Base-by-base conservation (phyloP, 2,797 vertebrate genomes). In the Myoxocephalus aenaeus region DNA sequence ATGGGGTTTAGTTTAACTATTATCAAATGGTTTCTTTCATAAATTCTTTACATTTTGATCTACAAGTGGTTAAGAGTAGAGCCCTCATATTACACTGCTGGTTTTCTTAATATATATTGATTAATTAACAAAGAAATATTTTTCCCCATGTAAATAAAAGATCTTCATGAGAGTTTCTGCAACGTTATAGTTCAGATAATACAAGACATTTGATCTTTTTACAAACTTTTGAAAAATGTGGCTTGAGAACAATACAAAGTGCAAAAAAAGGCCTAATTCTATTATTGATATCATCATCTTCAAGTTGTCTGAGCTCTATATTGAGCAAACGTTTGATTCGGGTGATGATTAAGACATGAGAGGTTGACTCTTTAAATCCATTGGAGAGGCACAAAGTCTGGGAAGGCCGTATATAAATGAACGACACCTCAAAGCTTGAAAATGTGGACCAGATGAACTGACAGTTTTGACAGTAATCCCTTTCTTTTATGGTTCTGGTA, bases 1-100 rank as follows among this genome's bases (percentile, higher is more conserved):
- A 59, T 65, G 17, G 59, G 42, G 15, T 70, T 79, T 63, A 38
- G 44, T 77, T 79, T 64, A 57, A 72, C 71, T 80, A 25, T 46
- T 48, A 44, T 20, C 68, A 65, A 70, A 59, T 40, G 1, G 5
- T 20, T 75, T 62, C 7, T 54, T 44, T 62, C 3, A 63, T 38
- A 61, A 34, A 54, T 42, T 25, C 61, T 34, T 40, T 53, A 8
- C 4, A 36, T 77, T 79, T 75, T 79, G 59, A 67, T 14, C 25
- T 13, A 29, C 6, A 17, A 22, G 17, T 44, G 50, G 48, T 65
- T 20, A 56, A 69, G 25, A 25, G 32, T 17, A 34, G 4, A 65
- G 20, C 29, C n/a, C 36, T 77, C 9, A 2, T 68, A 6, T 66
- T n/a, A 63, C 0, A 22, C 22, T 36, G 62, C 53, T 70, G 71